A percentile compares a stretch with the other conserved stretches of the same genome.
phyloP scores from a whole-genome alignment of 2,888 invertebrate genomes.

The Yponomeuta evonymella region DNA sequence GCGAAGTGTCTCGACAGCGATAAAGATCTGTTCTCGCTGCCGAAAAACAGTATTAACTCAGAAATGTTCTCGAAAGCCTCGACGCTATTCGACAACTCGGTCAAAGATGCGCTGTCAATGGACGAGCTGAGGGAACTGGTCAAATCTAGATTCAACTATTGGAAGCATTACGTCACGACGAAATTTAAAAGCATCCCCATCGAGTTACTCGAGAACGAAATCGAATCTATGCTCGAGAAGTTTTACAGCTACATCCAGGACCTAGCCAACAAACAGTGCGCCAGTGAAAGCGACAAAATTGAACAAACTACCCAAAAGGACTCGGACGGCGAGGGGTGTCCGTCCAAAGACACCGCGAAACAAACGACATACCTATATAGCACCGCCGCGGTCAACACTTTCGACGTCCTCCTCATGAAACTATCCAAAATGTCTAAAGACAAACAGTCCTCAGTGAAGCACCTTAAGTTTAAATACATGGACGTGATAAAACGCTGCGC shows the following conservation, averaged over 20 bases:
- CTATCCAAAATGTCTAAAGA: conserved; percentile 51
- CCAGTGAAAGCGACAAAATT: conserved; percentile 44
- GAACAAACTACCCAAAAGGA: conserved; percentile 37
- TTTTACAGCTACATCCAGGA: conserved; percentile 60
- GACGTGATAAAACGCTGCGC: conserved; percentile 53
- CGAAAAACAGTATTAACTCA: conserved; percentile 41
- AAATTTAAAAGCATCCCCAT: conserved; percentile 57
- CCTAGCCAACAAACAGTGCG: conserved; percentile 44
- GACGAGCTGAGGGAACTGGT: conserved; percentile 52
- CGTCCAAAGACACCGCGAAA: conserved; percentile 47
- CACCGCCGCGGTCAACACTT: conserved; percentile 48
- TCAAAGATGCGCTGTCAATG: conserved; percentile 59
- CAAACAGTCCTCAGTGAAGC: conserved; percentile 49
- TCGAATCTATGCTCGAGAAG: conserved; percentile 55
- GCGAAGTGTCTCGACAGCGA: conserved; percentile 52
- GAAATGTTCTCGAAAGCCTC: conserved; percentile 57
- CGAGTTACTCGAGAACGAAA: conserved; percentile 53
- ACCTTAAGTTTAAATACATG: conserved; percentile 56
- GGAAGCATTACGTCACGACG: conserved; percentile 53
- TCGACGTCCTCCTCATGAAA: conserved; percentile 60
- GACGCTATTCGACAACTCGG: conserved; percentile 52
- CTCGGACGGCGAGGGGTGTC: conserved; percentile 37
- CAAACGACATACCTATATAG: conserved; percentile 50
- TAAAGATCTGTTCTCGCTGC: conserved; percentile 41
- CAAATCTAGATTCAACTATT: conserved; percentile 48